Base-by-base conservation (phyloP, 2,888 invertebrate genomes). In the Tromatobia lineatoria region DNA sequence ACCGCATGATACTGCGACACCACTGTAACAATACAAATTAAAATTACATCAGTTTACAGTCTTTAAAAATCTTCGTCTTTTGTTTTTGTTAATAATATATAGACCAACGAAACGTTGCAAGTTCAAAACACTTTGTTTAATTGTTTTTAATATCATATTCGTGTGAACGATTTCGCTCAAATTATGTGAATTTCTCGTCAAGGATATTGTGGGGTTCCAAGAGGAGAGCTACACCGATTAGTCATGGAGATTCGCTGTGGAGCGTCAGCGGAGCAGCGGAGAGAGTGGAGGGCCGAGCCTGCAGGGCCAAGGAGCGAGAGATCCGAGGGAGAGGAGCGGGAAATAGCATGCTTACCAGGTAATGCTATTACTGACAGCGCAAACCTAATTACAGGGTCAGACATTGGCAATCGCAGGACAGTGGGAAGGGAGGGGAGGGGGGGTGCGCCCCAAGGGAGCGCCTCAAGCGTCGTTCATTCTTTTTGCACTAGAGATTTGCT, bases 1-100 rank as follows among this genome's bases (percentile, higher is more conserved):
- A 87, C 95, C 95, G 94, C 96, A 94, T 57, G 96, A 97, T 90
- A 97, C 97, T 85, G 97, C 97, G 92, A 98, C 97, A 89, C 98
- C 98, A 95, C 98, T 98, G 95, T 54, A 82, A 80, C n/a, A 18
- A 64, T 93, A 88, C 92, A 90, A 89, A 88, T 7, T 38, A 76
- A 70, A 38, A 42, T 34, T 29, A 11, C 18, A 66, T 50, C 45
- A 80, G 20, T 20, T 38, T 50, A 10, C 38, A 73, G 29, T 66
- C 54, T 8, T 64, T n/a, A 13, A 54, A 64, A 34, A 1, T 8
- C 6, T 47, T 10, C 2, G 3, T 47, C 4, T 11, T 57, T 6
- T 23, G 1, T n/a, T n/a, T n/a, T n/a, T n/a, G n/a, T n/a, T n/a
- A n/a, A 18, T 8, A 52, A 6, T 52, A 52, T 20, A 52, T 4